A percentile compares a stretch with the other conserved stretches of the same genome.
These are phyloP conservation scores for Sterrhoptilus dennistouni DNA, from an alignment of 2,113 vertebrate genomes.

Conservation along the genomic window DNA sequence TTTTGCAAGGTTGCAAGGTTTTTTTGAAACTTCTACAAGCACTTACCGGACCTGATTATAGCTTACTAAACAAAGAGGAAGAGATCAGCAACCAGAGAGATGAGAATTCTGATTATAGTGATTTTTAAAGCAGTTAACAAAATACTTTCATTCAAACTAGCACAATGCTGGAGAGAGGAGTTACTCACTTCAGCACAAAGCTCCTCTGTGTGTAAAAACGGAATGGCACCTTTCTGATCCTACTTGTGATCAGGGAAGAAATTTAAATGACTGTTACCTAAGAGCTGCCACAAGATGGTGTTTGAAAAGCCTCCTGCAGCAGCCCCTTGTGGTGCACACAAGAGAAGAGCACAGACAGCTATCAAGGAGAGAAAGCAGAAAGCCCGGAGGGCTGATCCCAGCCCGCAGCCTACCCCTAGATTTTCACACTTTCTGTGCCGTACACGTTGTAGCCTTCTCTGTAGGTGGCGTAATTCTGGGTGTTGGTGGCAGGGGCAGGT, in stretches of 20 bases:
- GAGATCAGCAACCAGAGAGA: neutral
- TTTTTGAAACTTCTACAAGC: neutral
- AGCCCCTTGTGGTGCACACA: neutral
- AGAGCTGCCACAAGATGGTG: neutral
- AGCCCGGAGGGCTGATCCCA: neutral
- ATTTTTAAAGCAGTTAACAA: neutral
- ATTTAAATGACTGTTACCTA: neutral
- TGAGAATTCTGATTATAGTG: neutral
- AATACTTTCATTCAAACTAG: neutral
- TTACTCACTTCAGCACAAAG: neutral
- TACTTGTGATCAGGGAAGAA: neutral
- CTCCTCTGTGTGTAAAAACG: neutral
- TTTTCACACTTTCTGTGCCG: constrained; percentile 99
- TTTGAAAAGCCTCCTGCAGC: neutral
- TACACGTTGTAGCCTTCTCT: constrained; percentile 99
- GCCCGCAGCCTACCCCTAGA: constrained; percentile 89
- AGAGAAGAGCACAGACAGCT: neutral
- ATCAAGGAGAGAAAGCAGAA: neutral
- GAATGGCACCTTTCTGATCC: neutral
- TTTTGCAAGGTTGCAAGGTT: neutral
- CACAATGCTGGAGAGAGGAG: neutral
- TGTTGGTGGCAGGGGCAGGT: constrained; percentile 93
- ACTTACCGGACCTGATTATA: constrained; percentile 42
- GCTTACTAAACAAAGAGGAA: neutral
- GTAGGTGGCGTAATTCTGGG: constrained; percentile 99